Conservation (phyloP, 2,888 invertebrate genomes). For the Podotricha telesiphe region DNA sequence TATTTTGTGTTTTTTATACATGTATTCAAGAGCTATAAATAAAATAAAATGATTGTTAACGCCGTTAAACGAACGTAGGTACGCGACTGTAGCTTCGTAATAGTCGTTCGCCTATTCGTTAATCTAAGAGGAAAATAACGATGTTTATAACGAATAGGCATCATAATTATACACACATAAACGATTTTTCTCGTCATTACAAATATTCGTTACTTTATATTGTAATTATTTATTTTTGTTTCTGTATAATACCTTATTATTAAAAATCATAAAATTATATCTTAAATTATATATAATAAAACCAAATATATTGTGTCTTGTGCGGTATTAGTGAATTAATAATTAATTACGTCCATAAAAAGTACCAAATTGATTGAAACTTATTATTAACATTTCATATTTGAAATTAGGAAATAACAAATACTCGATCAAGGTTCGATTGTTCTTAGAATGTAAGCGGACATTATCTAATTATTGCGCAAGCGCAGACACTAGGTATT, state of each 20-base stretch:
- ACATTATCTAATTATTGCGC: slow-evolving; percentile 69
- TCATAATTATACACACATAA: neutral
- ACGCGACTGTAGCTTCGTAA: neutral
- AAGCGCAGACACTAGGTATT: slow-evolving; percentile 56
- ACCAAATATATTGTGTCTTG: neutral
- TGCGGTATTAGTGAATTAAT: neutral
- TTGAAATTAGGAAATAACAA: neutral
- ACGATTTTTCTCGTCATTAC: slow-evolving; percentile 11
- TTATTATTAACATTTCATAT: neutral
- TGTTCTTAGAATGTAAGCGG: slow-evolving; percentile 56
- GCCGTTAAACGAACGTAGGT: slow-evolving; percentile 16
- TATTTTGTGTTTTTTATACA: neutral
- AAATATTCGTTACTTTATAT: slow-evolving; percentile 12
- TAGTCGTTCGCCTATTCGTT: slow-evolving; percentile 15
- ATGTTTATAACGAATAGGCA: slow-evolving; percentile 7
- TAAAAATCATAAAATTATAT: neutral
- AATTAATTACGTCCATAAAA: neutral
- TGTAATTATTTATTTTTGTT: neutral
- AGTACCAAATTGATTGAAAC: neutral
- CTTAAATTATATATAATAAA: neutral
- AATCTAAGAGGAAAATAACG: slow-evolving; percentile 24
- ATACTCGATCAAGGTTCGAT: slow-evolving; percentile 41
- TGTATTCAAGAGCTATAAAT: neutral
- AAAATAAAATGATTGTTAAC: neutral
- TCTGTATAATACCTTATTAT: neutral